These are phyloP conservation scores for Sphenodon punctatus DNA, from an alignment of 2,797 vertebrate species.

Conservation along the genomic window DNA sequence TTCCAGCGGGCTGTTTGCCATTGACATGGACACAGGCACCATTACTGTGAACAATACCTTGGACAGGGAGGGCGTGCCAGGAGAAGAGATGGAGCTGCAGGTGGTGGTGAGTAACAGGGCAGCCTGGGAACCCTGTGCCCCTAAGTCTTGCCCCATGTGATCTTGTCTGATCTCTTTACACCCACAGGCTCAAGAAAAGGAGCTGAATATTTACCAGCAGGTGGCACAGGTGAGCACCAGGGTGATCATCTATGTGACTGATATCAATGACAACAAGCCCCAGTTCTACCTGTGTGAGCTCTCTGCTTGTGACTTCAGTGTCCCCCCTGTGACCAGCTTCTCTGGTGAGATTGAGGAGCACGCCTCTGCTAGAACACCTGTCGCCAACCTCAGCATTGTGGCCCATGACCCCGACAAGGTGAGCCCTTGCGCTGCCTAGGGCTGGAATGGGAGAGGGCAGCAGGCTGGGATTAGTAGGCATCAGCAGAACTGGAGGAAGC, in stretches of 20 bases:
- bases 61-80: constrained; percentile 84
- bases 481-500: too few species aligned
- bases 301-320: constrained; percentile 70
- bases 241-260: constrained; percentile 80
- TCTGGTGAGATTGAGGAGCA: constrained; percentile 81
- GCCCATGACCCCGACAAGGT: constrained; percentile 86
- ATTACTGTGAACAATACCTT: constrained; percentile 75
- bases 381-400: constrained; percentile 79
- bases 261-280: constrained; percentile 88
- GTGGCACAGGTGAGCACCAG: constrained; percentile 61
- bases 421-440: too few species aligned
- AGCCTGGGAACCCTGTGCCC: neutral
- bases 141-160: neutral
- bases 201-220: constrained; percentile 66
- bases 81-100: constrained; percentile 73
- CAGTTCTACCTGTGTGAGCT: constrained; percentile 83
- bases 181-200: constrained; percentile 81
- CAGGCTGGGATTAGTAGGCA: too few species aligned
- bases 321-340: constrained; percentile 63
- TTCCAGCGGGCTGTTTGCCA: constrained; percentile 72
- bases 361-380: constrained; percentile 67
- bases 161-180: neutral
- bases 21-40: constrained; percentile 59
- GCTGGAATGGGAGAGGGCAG: too few species aligned
- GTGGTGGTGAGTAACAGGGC: constrained; percentile 78